Evolutionary conservation across 2,888 invertebrate species (phyloP), one percentile per base, ranked within the genome.

Genomic region (Adelphocoris suturalis): DNA sequence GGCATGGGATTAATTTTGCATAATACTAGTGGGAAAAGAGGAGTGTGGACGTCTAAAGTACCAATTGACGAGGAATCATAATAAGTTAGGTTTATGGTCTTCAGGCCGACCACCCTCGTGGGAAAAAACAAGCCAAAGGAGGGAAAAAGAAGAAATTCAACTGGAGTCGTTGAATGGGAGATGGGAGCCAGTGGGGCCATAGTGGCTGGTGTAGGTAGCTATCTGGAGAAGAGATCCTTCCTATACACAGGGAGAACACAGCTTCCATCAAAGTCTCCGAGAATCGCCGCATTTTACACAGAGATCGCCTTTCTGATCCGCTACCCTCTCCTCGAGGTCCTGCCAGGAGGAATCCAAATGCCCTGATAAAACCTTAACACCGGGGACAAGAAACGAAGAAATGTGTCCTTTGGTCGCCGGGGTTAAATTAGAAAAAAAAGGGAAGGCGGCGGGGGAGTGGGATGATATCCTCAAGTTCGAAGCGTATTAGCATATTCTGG

Each of bases 401-500:
- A 80, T 80, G 14, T 80, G 14, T 80, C 46, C 28, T 28, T 46
- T 5, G 78, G 47, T 46, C 37, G 19, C n/a, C 37, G 37, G n/a
- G 37, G 47, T 80, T 47, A 80, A 37, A 75, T 12, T n/a, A n/a
- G n/a, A n/a, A n/a, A 75, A 75, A 75, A 37, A 27, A 75, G 16
- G 78, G 78, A n/a, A 14, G 5, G 14, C n/a, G 37, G 13, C n/a
- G 27, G 46, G 28, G 47, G 78, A 16, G 28, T 16, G 27, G 47
- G 37, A 19, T n/a, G 14, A 19, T 28, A 47, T 80, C 78, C n/a
- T 47, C 46, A 47, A 80, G 78, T 78, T 78, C 78, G 28, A 37
- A 13, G 28, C 16, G 78, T 14, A 80, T 80, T 80, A 80, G 78
- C 78, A 80, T 80, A 80, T 80, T 76, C 76, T 76, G 76, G 76